These are phyloP conservation scores for Papilio elwesi DNA, from an alignment of 2,888 invertebrate species.

Conservation along the genomic window DNA sequence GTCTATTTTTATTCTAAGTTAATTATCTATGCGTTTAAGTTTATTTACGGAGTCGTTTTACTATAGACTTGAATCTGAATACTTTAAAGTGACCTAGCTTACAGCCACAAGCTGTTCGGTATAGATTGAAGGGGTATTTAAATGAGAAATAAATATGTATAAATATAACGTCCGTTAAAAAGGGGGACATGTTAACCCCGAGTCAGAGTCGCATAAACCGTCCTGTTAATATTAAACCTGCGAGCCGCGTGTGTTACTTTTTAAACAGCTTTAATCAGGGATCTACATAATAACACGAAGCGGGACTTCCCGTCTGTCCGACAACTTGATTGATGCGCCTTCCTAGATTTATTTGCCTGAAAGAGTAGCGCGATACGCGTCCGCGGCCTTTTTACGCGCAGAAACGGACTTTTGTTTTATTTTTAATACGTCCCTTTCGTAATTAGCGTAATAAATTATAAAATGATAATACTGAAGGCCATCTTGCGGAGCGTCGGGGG, in stretches of 20 bases:
- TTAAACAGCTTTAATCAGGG: slow-evolving; percentile 76
- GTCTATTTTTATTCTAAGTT: no score
- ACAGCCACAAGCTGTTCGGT: slow-evolving; percentile 38
- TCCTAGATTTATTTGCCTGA: slow-evolving; percentile 79
- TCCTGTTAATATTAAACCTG: slow-evolving; percentile 57
- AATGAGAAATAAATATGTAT: slow-evolving; percentile 30
- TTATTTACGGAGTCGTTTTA: no score
- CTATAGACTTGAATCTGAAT: no score
- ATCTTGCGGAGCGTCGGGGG: slow-evolving; percentile 80
- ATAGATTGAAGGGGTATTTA: slow-evolving; percentile 8
- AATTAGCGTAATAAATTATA: slow-evolving; percentile 84
- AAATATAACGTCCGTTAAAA: slow-evolving; percentile 24
- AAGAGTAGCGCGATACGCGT: slow-evolving; percentile 71
- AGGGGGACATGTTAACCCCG: slow-evolving; percentile 30
- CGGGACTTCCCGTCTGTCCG: slow-evolving; percentile 79
- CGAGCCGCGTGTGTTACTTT: slow-evolving; percentile 76
- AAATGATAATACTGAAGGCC: slow-evolving; percentile 82
- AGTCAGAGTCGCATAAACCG: slow-evolving; percentile 35
- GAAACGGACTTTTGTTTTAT: slow-evolving; percentile 65
- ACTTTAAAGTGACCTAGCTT: no score
- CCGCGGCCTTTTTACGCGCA: slow-evolving; percentile 63
- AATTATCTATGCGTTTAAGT: no score
- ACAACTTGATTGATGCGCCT: slow-evolving; percentile 82
- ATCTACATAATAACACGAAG: slow-evolving; percentile 80
- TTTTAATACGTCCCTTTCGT: slow-evolving; percentile 80